A percentile compares a stretch with the other conserved stretches of the same genome.
Evolutionary conservation across 2,888 invertebrate genomes (phyloP).

Genomic region (Nebria salina): DNA sequence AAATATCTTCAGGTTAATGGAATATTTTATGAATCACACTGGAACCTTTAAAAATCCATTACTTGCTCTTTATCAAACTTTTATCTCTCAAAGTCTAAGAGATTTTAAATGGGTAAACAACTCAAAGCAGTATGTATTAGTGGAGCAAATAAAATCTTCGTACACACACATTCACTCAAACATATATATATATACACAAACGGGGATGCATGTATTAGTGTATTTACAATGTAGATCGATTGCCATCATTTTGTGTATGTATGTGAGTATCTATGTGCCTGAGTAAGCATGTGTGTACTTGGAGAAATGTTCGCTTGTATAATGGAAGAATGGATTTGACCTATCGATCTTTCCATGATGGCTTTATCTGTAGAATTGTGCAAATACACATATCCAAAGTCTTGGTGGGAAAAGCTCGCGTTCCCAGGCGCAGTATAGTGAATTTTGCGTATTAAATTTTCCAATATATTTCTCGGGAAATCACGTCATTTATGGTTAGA

Average conservation of each 20-base stretch:
- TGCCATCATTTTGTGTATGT: not conserved
- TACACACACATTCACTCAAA: not conserved
- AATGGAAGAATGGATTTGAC: constrained; percentile 10
- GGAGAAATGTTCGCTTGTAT: not conserved
- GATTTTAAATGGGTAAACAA: constrained; percentile 10
- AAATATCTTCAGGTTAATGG: no score
- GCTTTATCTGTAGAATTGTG: not conserved
- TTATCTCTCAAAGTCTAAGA: not conserved
- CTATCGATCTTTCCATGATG: not conserved
- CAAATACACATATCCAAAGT: not conserved
- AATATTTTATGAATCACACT: not conserved
- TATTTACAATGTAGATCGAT: constrained; percentile 18
- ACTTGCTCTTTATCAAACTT: not conserved
- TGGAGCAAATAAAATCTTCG: constrained; percentile 10
- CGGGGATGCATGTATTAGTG: not conserved
- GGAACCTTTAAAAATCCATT: constrained; percentile 9
- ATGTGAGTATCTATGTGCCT: not conserved
- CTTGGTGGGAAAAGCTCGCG: not conserved
- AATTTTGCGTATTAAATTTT: constrained; percentile 1
- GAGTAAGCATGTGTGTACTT: not conserved
- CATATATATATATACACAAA: not conserved
- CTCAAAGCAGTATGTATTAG: not conserved
- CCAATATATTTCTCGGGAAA: not conserved
- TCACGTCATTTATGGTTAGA: not conserved
- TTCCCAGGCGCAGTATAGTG: not conserved